phyloP scores from a whole-genome alignment of 2,888 invertebrate genomes.

The Monochamus alternatus region DNA sequence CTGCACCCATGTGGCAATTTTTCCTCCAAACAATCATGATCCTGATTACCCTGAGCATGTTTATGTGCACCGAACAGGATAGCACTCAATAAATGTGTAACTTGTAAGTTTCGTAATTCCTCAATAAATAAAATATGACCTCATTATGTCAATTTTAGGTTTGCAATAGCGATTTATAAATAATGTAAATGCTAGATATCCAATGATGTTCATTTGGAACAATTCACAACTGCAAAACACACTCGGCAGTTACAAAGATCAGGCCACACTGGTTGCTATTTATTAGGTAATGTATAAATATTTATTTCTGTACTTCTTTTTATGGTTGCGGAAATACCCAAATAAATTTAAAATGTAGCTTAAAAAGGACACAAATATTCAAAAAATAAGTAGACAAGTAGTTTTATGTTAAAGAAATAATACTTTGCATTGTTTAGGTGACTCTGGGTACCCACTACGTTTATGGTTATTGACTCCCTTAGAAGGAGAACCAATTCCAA shows the following conservation, averaged over 20 bases:
- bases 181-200: conserved; percentile 29
- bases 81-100: not conserved
- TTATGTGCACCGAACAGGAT: not conserved
- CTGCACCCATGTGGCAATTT: too few relatives aligned
- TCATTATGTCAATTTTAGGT: conserved; percentile 1
- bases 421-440: conserved; percentile 10
- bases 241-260: conserved; percentile 22
- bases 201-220: conserved; percentile 44
- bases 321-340: too few relatives aligned
- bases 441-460: conserved; percentile 36
- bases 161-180: conserved; percentile 26
- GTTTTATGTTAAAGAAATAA: not conserved
- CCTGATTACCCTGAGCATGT: not conserved
- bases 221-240: conserved; percentile 28
- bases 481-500: conserved; percentile 23
- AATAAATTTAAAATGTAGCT: too few relatives aligned
- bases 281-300: conserved; percentile 25
- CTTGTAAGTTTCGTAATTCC: not conserved
- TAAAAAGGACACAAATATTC: not conserved
- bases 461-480: conserved; percentile 35
- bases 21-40: too few relatives aligned
- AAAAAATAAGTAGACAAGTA: not conserved
- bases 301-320: conserved; percentile 4
- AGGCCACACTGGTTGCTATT: conserved; percentile 34
- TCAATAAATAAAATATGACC: not conserved